These are phyloP conservation scores for Sphaerophoria rueppellii DNA, from an alignment of 2,888 invertebrate genomes.

Conservation along the genomic window DNA sequence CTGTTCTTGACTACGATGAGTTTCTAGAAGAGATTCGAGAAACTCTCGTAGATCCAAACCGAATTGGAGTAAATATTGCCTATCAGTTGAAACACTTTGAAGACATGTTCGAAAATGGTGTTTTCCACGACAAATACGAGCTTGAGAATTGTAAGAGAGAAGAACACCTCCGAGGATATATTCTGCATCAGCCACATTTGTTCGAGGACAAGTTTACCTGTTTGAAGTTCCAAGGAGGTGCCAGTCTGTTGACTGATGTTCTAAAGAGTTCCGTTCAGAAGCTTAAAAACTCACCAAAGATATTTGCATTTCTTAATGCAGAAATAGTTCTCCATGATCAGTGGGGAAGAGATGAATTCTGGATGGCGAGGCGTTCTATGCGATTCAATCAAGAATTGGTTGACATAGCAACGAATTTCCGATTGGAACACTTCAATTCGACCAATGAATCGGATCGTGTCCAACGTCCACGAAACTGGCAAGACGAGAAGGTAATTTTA, in stretches of 20 bases:
- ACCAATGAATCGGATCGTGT: slow-evolving; percentile 85
- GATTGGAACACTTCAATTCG: slow-evolving; percentile 86
- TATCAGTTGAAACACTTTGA: slow-evolving; percentile 93
- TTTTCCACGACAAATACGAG: slow-evolving; percentile 92
- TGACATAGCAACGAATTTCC: slow-evolving; percentile 87
- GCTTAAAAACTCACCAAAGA: slow-evolving; percentile 69
- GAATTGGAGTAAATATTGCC: slow-evolving; percentile 87
- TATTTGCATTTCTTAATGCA: slow-evolving; percentile 84
- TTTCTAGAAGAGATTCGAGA: slow-evolving; percentile 86
- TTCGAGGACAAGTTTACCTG: slow-evolving; percentile 86
- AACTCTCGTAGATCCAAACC: slow-evolving; percentile 75
- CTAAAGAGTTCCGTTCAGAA: slow-evolving; percentile 80
- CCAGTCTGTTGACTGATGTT: slow-evolving; percentile 85
- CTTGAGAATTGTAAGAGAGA: slow-evolving; percentile 83
- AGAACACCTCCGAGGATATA: slow-evolving; percentile 83
- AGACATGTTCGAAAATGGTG: slow-evolving; percentile 91
- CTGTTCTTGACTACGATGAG: slow-evolving; percentile 92
- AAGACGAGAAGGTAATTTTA: slow-evolving; percentile 68
- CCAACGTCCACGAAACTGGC: slow-evolving; percentile 85
- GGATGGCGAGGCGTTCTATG: slow-evolving; percentile 95
- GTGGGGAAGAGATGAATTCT: slow-evolving; percentile 92
- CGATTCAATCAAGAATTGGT: slow-evolving; percentile 89
- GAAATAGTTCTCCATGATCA: slow-evolving; percentile 93
- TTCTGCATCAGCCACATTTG: slow-evolving; percentile 89
- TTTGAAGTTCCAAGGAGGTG: slow-evolving; percentile 91